phyloP scores from a whole-genome alignment of 2,888 invertebrate genomes.

The Ligdia adustata region DNA sequence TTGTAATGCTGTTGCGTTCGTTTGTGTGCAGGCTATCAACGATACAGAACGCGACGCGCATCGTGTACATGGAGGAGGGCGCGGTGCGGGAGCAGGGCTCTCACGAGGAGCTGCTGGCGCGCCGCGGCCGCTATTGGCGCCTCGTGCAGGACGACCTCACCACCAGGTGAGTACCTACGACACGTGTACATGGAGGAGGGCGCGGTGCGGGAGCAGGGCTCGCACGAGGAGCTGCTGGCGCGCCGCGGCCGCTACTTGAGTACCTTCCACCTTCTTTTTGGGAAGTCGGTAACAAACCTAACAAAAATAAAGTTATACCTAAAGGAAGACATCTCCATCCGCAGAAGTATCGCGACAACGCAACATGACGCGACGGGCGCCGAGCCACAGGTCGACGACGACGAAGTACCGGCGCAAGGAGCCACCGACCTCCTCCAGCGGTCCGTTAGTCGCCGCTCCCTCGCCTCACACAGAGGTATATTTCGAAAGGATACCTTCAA shows the following conservation, averaged over 20 bases:
- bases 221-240: conserved; percentile 87
- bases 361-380: conserved; percentile 28
- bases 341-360: conserved; percentile 48
- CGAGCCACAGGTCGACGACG: conserved; percentile 38
- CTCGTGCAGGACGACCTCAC: conserved; percentile 86
- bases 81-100: conserved; percentile 88
- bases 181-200: conserved; percentile 89
- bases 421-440: conserved; percentile 35
- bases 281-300: too few relatives aligned
- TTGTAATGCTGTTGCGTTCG: too few relatives aligned
- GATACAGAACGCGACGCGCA: conserved; percentile 87
- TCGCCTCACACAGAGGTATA: conserved; percentile 11
- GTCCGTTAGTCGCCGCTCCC: conserved; percentile 45
- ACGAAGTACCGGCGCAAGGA: conserved; percentile 23
- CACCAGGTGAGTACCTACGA: conserved; percentile 48
- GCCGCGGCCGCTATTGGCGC: conserved; percentile 86
- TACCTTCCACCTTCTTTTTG: too few relatives aligned
- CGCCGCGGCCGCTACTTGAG: conserved; percentile 79
- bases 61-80: conserved; percentile 89
- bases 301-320: too few relatives aligned
- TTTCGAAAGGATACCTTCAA: background rate
- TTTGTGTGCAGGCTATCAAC: conserved; percentile 82
- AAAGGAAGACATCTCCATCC: too few relatives aligned
- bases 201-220: conserved; percentile 87
- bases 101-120: conserved; percentile 86